Conservation (phyloP, 2,888 invertebrate genomes). For the Thera obeliscata region DNA sequence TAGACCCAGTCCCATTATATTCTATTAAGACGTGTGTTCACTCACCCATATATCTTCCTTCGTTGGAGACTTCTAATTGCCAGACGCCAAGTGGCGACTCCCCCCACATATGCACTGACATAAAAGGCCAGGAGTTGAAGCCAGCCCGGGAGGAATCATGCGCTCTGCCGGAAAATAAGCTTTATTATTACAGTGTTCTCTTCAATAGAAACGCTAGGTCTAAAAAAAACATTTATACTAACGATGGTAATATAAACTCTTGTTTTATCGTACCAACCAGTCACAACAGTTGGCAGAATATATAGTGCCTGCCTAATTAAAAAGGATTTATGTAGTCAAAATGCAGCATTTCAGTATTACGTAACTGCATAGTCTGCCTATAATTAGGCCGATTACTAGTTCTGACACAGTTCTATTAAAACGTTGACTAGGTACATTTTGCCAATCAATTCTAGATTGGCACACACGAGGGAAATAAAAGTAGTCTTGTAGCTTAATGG, state of each 20-base stretch:
- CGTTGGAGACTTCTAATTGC: slow-evolving; percentile 98
- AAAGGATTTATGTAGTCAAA: background rate
- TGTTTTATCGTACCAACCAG: background rate
- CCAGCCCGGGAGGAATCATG: slow-evolving; percentile 96
- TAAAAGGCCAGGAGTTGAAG: slow-evolving; percentile 99
- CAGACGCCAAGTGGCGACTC: slow-evolving; percentile 97
- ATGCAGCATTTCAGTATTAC: slow-evolving; percentile 4
- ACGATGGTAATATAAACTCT: background rate
- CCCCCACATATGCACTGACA: slow-evolving; percentile 99
- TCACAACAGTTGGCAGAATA: background rate
- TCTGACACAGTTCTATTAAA: background rate
- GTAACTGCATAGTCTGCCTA: slow-evolving; percentile 1
- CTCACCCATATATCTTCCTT: slow-evolving; percentile 94
- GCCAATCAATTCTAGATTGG: slow-evolving; percentile 9
- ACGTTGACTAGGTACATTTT: background rate
- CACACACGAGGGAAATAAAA: background rate
- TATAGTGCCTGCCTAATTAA: background rate
- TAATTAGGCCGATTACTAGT: background rate
- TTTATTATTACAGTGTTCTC: slow-evolving; percentile 45
- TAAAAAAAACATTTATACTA: background rate
- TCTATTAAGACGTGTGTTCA: slow-evolving; percentile 41
- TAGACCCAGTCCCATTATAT: slow-evolving; percentile 24
- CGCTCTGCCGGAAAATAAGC: slow-evolving; percentile 80
- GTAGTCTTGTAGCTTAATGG: slow-evolving; percentile 43
- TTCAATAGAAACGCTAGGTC: background rate